Percentiles rank a stretch among this genome's conserved stretches.
phyloP scores from a whole-genome alignment of 2,888 invertebrate species.

The Catocala sponsa region DNA sequence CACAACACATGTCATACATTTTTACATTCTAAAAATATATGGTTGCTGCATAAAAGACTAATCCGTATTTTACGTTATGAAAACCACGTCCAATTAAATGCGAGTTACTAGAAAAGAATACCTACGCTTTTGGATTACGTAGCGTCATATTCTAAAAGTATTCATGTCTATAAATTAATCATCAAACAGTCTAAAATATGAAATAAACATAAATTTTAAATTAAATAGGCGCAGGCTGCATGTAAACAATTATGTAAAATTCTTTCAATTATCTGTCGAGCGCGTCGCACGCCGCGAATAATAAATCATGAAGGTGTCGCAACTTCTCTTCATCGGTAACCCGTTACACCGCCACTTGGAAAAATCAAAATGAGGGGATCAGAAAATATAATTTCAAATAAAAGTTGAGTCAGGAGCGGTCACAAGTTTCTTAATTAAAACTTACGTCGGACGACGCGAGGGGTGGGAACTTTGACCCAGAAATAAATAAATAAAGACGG shows the following conservation, averaged over 20 bases:
- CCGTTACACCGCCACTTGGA: constrained; percentile 75
- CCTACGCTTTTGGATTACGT: no score
- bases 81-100: no score
- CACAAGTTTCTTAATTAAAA: constrained; percentile 89
- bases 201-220: constrained; percentile 17
- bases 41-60: no score
- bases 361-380: constrained; percentile 81
- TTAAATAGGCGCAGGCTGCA: constrained; percentile 28
- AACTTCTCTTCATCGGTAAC: constrained; percentile 76
- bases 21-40: no score
- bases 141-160: no score
- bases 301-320: constrained; percentile 81
- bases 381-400: constrained; percentile 87
- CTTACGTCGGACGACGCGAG: constrained; percentile 84
- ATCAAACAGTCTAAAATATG: no score
- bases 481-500: constrained; percentile 86
- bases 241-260: constrained; percentile 61
- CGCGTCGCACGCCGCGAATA: constrained; percentile 65
- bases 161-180: no score
- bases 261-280: constrained; percentile 70
- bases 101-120: no score
- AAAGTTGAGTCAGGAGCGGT: constrained; percentile 83
- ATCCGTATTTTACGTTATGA: no score
- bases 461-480: constrained; percentile 84
- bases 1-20: no score